phyloP scores from a whole-genome alignment of 1,140 invertebrate genomes.

The Eumeta japonica region DNA sequence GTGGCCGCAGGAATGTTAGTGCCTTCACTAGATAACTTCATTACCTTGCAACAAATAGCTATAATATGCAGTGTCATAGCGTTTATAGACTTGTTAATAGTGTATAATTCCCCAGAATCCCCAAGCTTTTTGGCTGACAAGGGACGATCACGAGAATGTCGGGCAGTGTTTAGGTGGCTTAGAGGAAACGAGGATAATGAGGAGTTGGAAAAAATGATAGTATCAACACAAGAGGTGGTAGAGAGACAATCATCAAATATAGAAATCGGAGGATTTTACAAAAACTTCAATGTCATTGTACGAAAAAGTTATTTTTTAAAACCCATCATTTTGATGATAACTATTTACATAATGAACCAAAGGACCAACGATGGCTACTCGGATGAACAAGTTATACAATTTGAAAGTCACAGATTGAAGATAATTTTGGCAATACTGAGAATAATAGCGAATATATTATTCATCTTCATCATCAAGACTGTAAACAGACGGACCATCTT shows the following conservation, averaged over 20 bases:
- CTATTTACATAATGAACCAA: conserved; percentile 22
- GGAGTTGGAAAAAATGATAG: conserved; percentile 25
- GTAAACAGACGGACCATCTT: conserved; percentile 23
- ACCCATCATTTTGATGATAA: conserved; percentile 30
- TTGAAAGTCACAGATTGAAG: conserved; percentile 19
- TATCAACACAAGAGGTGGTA: conserved; percentile 15
- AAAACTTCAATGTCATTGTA: conserved; percentile 17
- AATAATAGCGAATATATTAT: conserved; percentile 22
- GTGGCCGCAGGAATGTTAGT: conserved; percentile 16
- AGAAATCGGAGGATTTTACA: too few species aligned
- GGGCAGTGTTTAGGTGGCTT: conserved; percentile 22
- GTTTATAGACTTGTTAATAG: conserved; percentile 18
- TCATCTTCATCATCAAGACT: conserved; percentile 24
- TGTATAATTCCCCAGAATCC: conserved; percentile 25
- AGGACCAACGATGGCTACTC: conserved; percentile 24
- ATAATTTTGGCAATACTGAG: conserved; percentile 23
- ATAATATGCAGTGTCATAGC: conserved; percentile 16
- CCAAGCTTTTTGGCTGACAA: conserved; percentile 25
- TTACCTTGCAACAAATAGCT: conserved; percentile 16
- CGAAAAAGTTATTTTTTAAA: conserved; percentile 27
- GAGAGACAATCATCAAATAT: too few species aligned
- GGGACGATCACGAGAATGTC: conserved; percentile 20
- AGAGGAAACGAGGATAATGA: conserved; percentile 23
- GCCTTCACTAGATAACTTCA: conserved; percentile 16
- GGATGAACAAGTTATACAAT: conserved; percentile 16